Evolutionary conservation across 2,888 invertebrate species (phyloP), one percentile per base, ranked within the genome.

Genomic region (Ormyrus rosae): DNA sequence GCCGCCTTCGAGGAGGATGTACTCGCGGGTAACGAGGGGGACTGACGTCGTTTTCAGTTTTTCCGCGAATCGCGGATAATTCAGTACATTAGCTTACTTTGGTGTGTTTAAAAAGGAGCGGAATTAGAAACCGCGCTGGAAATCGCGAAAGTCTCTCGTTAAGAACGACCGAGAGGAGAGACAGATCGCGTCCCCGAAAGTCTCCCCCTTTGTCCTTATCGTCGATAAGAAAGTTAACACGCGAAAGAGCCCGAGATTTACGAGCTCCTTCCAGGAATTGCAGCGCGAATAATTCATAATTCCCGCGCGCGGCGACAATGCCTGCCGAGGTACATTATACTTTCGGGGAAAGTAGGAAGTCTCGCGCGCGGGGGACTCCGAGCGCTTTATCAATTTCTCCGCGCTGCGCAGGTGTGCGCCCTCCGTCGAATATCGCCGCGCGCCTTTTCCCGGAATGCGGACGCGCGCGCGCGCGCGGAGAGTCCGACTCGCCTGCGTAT

Each of bases 281-380:
- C 46, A 10, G 48, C 53, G n/a, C 48, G 65, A 73, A 73, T 65
- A 73, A 73, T 73, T 73, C 73, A 73, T 73, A 73, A 64, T 64
- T 55, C 65, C 19, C 19, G 55, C 64, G 55, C 64, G 55, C 13
- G 45, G 48, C 46, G n/a, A 51, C 55, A 7, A 7, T 50, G 19
- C 13, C 0, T 0, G 46, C 56, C n/a, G 55, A 56, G 34, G 11
- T 1, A 2, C 2, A 19, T 19, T 19, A 19, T 13, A 56, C 64
- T 64, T 65, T 64, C 65, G 46, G 64, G 64, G 73, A 64, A 73
- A 73, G 73, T 56, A 73, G 65, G 19, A 63, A 73, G 46, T 19
- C 46, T 13, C 13, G 60, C 6, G 13, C 2, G 6, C 6, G 13
- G 19, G 19, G 0, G 9, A 19, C 5, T 11, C n/a, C 11, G 11